Base-by-base conservation (phyloP, 1,140 invertebrate species). In the Drosophila micromelanica region DNA sequence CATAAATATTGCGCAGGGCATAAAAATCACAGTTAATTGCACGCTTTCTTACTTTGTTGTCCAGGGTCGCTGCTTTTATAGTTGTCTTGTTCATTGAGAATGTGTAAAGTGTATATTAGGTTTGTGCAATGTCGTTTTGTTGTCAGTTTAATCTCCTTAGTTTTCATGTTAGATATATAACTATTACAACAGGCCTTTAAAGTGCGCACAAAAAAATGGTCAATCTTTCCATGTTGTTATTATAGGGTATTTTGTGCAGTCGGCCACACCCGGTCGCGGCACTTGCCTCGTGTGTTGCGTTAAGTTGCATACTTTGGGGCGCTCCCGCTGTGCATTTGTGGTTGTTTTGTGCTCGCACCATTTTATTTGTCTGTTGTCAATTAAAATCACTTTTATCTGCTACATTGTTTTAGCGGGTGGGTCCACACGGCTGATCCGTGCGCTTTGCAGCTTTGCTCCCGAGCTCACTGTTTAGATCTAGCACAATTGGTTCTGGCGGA, bases 1-100 rank as follows among this genome's bases (percentile, higher is more conserved):
- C 70, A 80, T 86, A 86, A 86, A 78, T 86, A 86, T 75, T 69
- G 70, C 74, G 51, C 38, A 65, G 45, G 42, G 74, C 78, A 75
- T 82, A 78, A 82, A 82, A 84, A 79, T 87, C 78, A 73, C 57
- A 87, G 75, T 81, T 86, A 86, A 87, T 87, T 86, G 82, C 82
- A 72, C 71, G 63, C 67, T 86, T 68, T 81, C 78, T 68, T 76
- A 87, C 82, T 71, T 86, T 86, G 82, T 86, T 69, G 74, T 43
- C 9, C 40, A 9, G 23, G 59, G 64, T 61, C 45, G 43, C 42
- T 42, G 62, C 54, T 55, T 61, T 62, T 60, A 68, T 73, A 38
- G 38, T 8, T 40, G 23, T 30, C 15, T 23, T 51, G 1, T 27
- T 27, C 20, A 23, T 23, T 23, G 2, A 23, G 0, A 3, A 23